phyloP scores from a whole-genome alignment of 2,113 vertebrate species.

The Cynocephalus volans region DNA sequence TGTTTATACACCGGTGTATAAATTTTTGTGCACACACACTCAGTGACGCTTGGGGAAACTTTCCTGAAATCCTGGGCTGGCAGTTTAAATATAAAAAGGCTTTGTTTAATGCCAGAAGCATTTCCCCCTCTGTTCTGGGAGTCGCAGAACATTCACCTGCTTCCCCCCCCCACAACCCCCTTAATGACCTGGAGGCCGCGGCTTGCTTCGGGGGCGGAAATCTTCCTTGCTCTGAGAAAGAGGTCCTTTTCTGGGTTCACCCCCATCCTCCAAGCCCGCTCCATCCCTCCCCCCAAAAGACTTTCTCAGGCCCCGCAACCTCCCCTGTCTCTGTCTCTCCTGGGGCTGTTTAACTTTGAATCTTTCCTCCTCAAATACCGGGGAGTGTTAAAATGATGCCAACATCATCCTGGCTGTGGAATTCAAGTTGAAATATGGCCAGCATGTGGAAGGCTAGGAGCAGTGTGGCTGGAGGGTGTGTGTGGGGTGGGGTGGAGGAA shows the following conservation, averaged over 20 bases:
- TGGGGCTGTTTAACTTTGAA: conserved; percentile 63
- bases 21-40: conserved; percentile 82
- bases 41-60: conserved; percentile 76
- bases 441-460: background rate
- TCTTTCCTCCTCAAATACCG: conserved; percentile 39
- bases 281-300: background rate
- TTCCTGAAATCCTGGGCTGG: conserved; percentile 82
- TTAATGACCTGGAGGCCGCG: background rate
- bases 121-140: conserved; percentile 50
- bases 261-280: no score
- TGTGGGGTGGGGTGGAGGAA: background rate
- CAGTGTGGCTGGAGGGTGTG: background rate
- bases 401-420: background rate
- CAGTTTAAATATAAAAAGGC: conserved; percentile 85
- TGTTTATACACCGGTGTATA: conserved; percentile 64
- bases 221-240: background rate
- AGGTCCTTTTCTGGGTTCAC: background rate
- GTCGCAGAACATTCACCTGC: conserved; percentile 46
- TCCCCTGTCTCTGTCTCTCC: background rate
- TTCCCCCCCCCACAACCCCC: background rate
- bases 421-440: conserved; percentile 44
- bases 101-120: conserved; percentile 85
- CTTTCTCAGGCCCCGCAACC: background rate
- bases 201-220: background rate
- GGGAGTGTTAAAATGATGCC: background rate